Conservation (phyloP, 37 sponge, comb jelly and placozoan species). For the Beroe ovata region DNA sequence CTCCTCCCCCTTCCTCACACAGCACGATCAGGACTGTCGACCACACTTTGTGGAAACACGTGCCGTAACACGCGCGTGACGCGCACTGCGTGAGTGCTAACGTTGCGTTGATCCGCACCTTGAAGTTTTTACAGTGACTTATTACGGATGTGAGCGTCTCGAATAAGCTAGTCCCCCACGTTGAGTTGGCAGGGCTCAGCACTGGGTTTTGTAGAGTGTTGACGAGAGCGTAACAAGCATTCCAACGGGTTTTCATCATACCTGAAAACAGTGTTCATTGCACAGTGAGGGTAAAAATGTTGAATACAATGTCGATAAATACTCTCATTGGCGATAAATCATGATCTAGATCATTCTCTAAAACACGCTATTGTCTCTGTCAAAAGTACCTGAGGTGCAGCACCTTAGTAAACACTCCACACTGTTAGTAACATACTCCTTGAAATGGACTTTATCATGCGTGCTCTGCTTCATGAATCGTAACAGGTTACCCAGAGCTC, state of each 20-base stretch:
- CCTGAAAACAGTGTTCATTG: not conserved
- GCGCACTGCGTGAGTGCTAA: constrained; percentile 34
- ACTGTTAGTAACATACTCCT: constrained; percentile 34
- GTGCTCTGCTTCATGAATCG: constrained; percentile 67
- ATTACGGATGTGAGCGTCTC: constrained; percentile 43
- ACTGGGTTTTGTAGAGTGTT: constrained; percentile 64
- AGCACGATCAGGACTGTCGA: constrained; percentile 9
- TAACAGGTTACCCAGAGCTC: constrained; percentile 59
- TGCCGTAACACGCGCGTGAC: constrained; percentile 34
- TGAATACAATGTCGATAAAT: too few species aligned
- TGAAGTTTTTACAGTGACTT: constrained; percentile 54
- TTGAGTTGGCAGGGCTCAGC: constrained; percentile 9
- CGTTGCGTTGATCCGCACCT: constrained; percentile 62
- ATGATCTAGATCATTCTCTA: too few species aligned
- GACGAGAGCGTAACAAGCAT: constrained; percentile 48
- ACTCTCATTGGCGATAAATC: too few species aligned
- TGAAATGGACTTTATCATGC: constrained; percentile 29
- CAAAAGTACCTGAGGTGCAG: constrained; percentile 64
- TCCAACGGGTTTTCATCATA: constrained; percentile 66
- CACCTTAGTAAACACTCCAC: constrained; percentile 31
- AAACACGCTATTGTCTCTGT: too few species aligned
- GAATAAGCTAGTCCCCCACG: constrained; percentile 36
- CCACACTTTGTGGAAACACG: constrained; percentile 41
- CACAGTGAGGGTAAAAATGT: too few species aligned
- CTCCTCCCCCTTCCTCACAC: constrained; percentile 23